Evolutionary conservation across 2,113 vertebrate species (phyloP).

Genomic region (Eulemur macaco): DNA sequence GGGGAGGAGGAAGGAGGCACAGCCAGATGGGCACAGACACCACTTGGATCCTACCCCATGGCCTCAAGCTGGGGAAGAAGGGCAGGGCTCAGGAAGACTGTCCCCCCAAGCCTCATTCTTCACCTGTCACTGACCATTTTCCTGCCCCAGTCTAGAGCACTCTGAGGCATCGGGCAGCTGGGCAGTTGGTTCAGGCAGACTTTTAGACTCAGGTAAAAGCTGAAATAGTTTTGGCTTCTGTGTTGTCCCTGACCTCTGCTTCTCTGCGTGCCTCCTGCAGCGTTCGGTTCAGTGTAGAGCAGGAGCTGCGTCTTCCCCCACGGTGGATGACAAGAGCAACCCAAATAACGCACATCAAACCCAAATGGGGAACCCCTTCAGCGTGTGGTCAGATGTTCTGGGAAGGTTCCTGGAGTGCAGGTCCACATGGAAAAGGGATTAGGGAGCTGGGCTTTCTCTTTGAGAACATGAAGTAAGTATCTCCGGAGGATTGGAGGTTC

Average conservation of each 20-base stretch:
- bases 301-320: background rate
- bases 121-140: background rate
- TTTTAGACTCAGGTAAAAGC: background rate
- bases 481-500: background rate
- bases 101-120: background rate
- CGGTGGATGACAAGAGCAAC: background rate
- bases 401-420: background rate
- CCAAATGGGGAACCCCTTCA: background rate
- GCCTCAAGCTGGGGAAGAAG: background rate
- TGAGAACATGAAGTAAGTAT: background rate
- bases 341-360: background rate
- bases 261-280: background rate
- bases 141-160: background rate
- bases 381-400: background rate
- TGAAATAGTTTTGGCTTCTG: background rate
- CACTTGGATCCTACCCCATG: background rate
- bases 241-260: background rate
- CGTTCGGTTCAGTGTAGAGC: background rate
- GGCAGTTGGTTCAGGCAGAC: background rate
- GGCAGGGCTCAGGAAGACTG: background rate
- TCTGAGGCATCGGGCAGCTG: background rate
- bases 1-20: background rate
- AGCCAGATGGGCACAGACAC: fast-evolving
- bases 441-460: background rate
- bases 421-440: background rate